Percentiles rank a stretch among this genome's conserved stretches.
Evolutionary conservation across 1,140 invertebrate genomes (phyloP).

Genomic region (Riptortus pedestris): DNA sequence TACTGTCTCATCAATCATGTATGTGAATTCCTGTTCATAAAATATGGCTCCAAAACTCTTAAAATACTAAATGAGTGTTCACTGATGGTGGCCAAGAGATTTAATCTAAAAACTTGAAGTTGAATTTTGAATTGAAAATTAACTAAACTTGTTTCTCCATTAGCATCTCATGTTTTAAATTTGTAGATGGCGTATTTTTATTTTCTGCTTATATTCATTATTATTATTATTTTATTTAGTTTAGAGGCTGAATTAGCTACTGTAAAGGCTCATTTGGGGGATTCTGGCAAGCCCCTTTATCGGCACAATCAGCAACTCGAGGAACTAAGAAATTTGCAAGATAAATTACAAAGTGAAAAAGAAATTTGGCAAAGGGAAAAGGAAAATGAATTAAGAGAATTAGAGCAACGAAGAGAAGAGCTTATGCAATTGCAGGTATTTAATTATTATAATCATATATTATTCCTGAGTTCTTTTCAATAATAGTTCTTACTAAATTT

Average conservation of each 20-base stretch:
- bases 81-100: too few species aligned
- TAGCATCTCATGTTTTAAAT: too few species aligned
- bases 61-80: too few species aligned
- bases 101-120: too few species aligned
- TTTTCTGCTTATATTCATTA: too few species aligned
- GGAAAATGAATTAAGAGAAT: slow-evolving; percentile 50
- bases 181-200: too few species aligned
- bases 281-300: slow-evolving; percentile 44
- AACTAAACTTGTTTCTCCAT: too few species aligned
- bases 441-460: slow-evolving; percentile 20
- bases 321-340: slow-evolving; percentile 60
- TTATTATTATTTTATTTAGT: slow-evolving; percentile 33
- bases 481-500: too few species aligned
- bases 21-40: too few species aligned
- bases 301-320: slow-evolving; percentile 62
- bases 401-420: slow-evolving; percentile 53
- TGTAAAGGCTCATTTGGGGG: slow-evolving; percentile 38
- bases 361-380: slow-evolving; percentile 57
- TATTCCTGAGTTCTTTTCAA: not conserved
- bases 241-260: slow-evolving; percentile 54
- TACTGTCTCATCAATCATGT: too few species aligned
- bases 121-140: too few species aligned
- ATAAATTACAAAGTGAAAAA: slow-evolving; percentile 67
- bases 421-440: slow-evolving; percentile 44
- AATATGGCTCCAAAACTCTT: too few species aligned